Evolutionary conservation across 2,113 vertebrate species (phyloP).

Genomic region (Taurulus bubalis): DNA sequence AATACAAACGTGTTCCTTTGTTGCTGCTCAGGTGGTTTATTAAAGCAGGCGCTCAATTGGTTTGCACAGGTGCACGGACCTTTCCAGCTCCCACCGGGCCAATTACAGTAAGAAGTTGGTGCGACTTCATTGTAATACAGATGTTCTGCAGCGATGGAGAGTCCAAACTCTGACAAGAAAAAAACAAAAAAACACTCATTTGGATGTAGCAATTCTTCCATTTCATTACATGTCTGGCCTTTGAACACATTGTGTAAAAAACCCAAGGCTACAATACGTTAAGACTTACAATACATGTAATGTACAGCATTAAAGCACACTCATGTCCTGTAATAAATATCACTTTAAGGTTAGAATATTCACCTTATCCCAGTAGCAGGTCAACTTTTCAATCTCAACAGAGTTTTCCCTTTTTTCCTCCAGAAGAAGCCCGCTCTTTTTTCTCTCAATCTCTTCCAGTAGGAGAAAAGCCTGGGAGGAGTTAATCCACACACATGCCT

Average conservation of each 20-base stretch:
- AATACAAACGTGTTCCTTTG: neutral
- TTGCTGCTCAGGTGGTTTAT: neutral
- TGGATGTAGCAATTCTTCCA: neutral
- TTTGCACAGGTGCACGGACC: conserved; percentile 68
- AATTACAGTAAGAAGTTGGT: conserved; percentile 88
- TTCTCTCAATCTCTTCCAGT: conserved; percentile 53
- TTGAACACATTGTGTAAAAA: neutral
- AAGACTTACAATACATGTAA: neutral
- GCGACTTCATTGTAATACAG: conserved; percentile 84
- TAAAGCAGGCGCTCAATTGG: neutral
- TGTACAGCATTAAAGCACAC: neutral
- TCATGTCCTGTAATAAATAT: neutral
- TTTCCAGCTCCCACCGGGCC: conserved; percentile 94
- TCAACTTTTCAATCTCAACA: conserved; percentile 83
- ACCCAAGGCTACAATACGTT: neutral
- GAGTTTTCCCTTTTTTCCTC: conserved; percentile 67
- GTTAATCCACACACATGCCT: neutral
- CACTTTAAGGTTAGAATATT: neutral
- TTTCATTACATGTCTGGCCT: neutral
- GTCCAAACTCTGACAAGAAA: conserved; percentile 80
- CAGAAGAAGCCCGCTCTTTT: conserved; percentile 28
- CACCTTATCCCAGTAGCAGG: conserved; percentile 89
- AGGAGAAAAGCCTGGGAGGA: conserved; percentile 53
- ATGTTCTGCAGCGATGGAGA: conserved; percentile 86
- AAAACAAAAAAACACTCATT: neutral